These are phyloP conservation scores for Podarcis muralis DNA, from an alignment of 2,113 vertebrate species.

Conservation along the genomic window DNA sequence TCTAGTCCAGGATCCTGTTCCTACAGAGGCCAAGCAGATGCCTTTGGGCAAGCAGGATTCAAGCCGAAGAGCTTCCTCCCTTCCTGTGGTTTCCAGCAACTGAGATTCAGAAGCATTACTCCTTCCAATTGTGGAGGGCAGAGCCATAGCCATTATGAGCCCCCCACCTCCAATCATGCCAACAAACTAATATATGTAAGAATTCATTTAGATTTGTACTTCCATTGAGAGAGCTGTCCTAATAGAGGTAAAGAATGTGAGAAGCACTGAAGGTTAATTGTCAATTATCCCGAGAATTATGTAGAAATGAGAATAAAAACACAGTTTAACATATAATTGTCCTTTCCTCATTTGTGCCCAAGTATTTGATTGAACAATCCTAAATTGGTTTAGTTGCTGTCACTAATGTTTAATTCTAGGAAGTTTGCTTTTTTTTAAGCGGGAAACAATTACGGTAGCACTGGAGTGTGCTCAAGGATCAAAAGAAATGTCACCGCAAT, in stretches of 20 bases:
- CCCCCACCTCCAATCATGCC: not conserved
- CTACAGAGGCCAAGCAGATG: too few relatives aligned
- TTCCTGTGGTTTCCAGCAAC: too few relatives aligned
- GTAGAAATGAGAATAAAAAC: slow-evolving; percentile 45
- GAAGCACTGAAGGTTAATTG: slow-evolving; percentile 55
- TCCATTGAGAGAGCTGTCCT: slow-evolving; percentile 15
- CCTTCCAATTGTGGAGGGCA: too few relatives aligned
- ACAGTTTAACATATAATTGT: slow-evolving; percentile 30
- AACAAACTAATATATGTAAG: slow-evolving; percentile 15
- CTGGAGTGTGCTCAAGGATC: slow-evolving; percentile 1
- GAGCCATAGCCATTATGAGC: too few relatives aligned
- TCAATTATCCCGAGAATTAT: slow-evolving; percentile 49
- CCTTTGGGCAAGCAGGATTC: too few relatives aligned
- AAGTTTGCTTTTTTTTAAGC: slow-evolving; percentile 22
- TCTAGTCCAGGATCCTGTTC: too few relatives aligned
- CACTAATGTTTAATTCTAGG: slow-evolving; percentile 43
- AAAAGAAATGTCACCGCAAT: slow-evolving; percentile 17
- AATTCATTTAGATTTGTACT: slow-evolving; percentile 7
- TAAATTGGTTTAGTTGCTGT: slow-evolving; percentile 39
- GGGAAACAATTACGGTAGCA: slow-evolving; percentile 37
- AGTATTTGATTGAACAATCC: slow-evolving; percentile 32
- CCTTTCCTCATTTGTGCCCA: slow-evolving; percentile 35
- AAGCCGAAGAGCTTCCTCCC: too few relatives aligned
- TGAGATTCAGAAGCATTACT: too few relatives aligned
- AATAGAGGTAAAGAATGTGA: slow-evolving; percentile 38